Conservation (phyloP, 2,888 invertebrate genomes). For the Leptinotarsa rubiginosa region DNA sequence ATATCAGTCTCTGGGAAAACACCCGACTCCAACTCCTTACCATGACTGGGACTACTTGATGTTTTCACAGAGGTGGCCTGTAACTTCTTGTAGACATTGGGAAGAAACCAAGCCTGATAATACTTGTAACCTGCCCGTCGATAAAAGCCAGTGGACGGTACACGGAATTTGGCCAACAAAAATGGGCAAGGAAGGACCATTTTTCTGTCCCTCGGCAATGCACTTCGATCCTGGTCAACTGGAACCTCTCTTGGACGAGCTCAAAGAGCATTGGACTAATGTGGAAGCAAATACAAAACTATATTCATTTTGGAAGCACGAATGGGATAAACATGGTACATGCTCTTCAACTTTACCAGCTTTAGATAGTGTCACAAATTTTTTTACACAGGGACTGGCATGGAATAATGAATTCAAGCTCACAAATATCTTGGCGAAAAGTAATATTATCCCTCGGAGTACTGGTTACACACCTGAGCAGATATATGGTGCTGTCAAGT, state of each 20-base stretch:
- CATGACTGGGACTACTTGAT: slow-evolving; percentile 78
- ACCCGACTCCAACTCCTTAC: slow-evolving; percentile 43
- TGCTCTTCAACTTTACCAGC: slow-evolving; percentile 74
- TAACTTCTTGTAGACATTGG: slow-evolving; percentile 79
- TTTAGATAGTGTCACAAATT: slow-evolving; percentile 75
- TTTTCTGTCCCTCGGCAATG: slow-evolving; percentile 77
- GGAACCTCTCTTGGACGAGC: slow-evolving; percentile 66
- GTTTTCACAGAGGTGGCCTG: slow-evolving; percentile 86
- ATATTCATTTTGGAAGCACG: slow-evolving; percentile 80
- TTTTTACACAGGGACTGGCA: slow-evolving; percentile 71
- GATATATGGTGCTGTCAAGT: slow-evolving; percentile 70
- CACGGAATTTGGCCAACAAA: slow-evolving; percentile 88
- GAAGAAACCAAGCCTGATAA: slow-evolving; percentile 71
- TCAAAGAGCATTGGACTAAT: slow-evolving; percentile 75
- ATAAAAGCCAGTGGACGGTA: slow-evolving; percentile 77
- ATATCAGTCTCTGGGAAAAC: slow-evolving; percentile 20
- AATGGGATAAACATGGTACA: slow-evolving; percentile 87
- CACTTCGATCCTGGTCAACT: slow-evolving; percentile 75
- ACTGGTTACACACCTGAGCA: slow-evolving; percentile 66
- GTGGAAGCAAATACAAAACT: slow-evolving; percentile 71
- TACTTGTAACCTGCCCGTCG: slow-evolving; percentile 74
- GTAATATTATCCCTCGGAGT: slow-evolving; percentile 71
- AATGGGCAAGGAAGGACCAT: slow-evolving; percentile 74
- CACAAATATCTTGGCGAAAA: slow-evolving; percentile 70
- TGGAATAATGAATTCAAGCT: slow-evolving; percentile 74